Conservation (phyloP, 1,140 invertebrate genomes). For the Drosophila pallidifrons region DNA sequence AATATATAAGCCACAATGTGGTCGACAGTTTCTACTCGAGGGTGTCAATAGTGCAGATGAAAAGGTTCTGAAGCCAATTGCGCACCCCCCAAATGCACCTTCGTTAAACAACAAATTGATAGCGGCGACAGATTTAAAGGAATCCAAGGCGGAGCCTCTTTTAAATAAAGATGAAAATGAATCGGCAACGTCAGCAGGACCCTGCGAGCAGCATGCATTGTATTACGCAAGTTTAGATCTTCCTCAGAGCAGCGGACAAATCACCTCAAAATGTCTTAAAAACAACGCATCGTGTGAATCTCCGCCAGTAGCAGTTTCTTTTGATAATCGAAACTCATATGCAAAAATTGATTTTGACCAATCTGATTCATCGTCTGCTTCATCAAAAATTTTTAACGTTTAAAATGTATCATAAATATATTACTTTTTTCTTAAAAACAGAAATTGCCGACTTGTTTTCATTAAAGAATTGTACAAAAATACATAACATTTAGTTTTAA, state of each 20-base stretch:
- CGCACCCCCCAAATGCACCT: slow-evolving; percentile 9
- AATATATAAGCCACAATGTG: slow-evolving; percentile 74
- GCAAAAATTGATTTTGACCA: slow-evolving; percentile 91
- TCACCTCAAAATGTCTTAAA: slow-evolving; percentile 73
- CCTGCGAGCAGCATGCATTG: slow-evolving; percentile 85
- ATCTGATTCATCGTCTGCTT: slow-evolving; percentile 85
- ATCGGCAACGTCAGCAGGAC: slow-evolving; percentile 61
- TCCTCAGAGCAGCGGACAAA: slow-evolving; percentile 78
- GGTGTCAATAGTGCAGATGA: slow-evolving; percentile 36
- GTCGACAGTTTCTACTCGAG: slow-evolving; percentile 52
- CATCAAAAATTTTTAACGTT: slow-evolving; percentile 76
- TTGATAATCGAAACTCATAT: slow-evolving; percentile 87
- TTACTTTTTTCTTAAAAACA: slow-evolving; percentile 47
- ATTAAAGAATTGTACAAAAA: background rate
- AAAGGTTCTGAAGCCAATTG: slow-evolving; percentile 29
- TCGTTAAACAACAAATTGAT: slow-evolving; percentile 28
- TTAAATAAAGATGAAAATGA: slow-evolving; percentile 42
- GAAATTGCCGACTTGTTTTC: background rate
- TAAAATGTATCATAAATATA: slow-evolving; percentile 59
- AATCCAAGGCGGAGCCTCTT: slow-evolving; percentile 22
- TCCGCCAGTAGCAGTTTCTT: slow-evolving; percentile 81
- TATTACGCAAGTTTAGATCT: slow-evolving; percentile 90
- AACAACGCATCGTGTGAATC: slow-evolving; percentile 62
- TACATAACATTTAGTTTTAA: background rate
- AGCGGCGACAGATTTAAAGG: slow-evolving; percentile 10